Percentiles rank a stretch among this genome's conserved stretches.
phyloP scores from a whole-genome alignment of 2,113 vertebrate species.

The Microcebus lehilahytsara region DNA sequence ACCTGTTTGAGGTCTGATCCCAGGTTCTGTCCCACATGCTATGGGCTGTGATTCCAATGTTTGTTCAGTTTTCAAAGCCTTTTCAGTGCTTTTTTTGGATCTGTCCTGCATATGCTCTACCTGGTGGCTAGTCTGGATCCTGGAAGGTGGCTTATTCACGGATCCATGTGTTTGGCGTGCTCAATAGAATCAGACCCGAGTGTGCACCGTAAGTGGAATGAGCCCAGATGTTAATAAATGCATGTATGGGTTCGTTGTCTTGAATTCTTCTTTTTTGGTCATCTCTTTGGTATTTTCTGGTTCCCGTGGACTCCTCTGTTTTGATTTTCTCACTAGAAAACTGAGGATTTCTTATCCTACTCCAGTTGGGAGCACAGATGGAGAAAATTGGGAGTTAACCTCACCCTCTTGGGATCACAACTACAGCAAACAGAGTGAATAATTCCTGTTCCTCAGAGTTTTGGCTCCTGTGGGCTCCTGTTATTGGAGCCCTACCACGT shows the following conservation, averaged over 20 bases:
- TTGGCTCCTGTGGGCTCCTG: neutral
- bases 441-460: neutral
- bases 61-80: neutral
- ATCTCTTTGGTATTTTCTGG: neutral
- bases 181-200: neutral
- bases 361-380: neutral
- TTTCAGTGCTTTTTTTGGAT: too few species aligned
- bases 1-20: neutral
- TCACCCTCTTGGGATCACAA: too few species aligned
- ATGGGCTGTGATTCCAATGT: neutral
- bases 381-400: neutral
- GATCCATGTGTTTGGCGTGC: neutral
- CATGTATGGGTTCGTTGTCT: neutral
- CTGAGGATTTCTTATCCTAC: neutral
- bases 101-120: neutral
- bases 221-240: too few species aligned
- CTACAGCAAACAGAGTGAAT: neutral
- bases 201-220: accelerated
- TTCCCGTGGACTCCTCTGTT: neutral
- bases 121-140: neutral
- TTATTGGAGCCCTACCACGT: too few species aligned
- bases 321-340: neutral
- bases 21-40: neutral
- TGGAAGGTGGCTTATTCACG: neutral
- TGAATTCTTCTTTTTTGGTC: neutral